These are phyloP conservation scores for Aleadryas rufinucha DNA, from an alignment of 2,113 vertebrate genomes.

Conservation along the genomic window DNA sequence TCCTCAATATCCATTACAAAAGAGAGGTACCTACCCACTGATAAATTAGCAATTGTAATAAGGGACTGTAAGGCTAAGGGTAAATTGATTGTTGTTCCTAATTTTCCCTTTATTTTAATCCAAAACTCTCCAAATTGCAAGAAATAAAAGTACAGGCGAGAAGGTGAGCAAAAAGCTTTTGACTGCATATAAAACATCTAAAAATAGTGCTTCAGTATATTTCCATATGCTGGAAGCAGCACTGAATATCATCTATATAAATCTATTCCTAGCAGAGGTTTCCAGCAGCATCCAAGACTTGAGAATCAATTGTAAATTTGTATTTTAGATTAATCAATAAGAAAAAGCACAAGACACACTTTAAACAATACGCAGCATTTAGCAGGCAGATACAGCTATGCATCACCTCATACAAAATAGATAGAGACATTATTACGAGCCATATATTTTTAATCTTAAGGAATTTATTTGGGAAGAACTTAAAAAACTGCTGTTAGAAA, in stretches of 20 bases:
- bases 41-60: slow-evolving; percentile 45
- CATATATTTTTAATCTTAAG: not conserved
- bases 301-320: slow-evolving; percentile 17
- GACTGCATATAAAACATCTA: slow-evolving; percentile 14
- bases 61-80: not conserved
- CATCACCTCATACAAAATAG: not conserved
- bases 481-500: not conserved
- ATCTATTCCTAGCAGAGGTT: slow-evolving; percentile 11
- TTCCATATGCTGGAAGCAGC: not conserved
- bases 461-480: not conserved
- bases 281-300: not conserved
- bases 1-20: slow-evolving; percentile 53
- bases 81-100: slow-evolving; percentile 36
- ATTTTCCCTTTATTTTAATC: slow-evolving; percentile 40
- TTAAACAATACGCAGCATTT: not conserved
- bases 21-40: slow-evolving; percentile 42
- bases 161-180: slow-evolving; percentile 18
- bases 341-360: not conserved
- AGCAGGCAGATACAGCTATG: not conserved
- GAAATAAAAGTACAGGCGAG: not conserved
- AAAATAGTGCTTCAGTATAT: slow-evolving; percentile 19
- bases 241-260: not conserved
- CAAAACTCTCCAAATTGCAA: slow-evolving; percentile 19
- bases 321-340: slow-evolving; percentile 35
- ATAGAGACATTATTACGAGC: not conserved